These are phyloP conservation scores for Zaprionus kolodkinae DNA, from an alignment of 1,140 invertebrate species.

Conservation along the genomic window DNA sequence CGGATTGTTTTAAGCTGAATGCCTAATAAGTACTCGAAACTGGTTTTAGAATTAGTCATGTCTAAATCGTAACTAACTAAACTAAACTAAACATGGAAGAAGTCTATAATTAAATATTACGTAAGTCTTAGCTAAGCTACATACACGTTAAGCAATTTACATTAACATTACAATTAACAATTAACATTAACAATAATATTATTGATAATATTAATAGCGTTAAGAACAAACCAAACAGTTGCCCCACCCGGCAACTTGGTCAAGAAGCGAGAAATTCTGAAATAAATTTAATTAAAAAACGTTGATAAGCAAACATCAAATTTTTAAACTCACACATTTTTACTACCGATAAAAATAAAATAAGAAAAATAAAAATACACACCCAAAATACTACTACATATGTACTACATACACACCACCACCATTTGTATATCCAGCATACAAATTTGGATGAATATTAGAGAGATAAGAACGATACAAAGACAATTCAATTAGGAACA, in stretches of 20 bases:
- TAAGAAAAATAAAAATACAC: conserved; percentile 18
- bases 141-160: conserved; percentile 49
- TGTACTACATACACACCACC: conserved; percentile 1
- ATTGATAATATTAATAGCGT: conserved; percentile 41
- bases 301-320: conserved; percentile 62
- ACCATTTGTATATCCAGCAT: conserved; percentile 36
- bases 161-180: conserved; percentile 51
- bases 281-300: conserved; percentile 74
- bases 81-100: conserved; percentile 46
- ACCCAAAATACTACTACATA: conserved; percentile 26
- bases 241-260: conserved; percentile 51
- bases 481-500: conserved; percentile 64
- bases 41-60: conserved; percentile 61
- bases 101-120: conserved; percentile 59
- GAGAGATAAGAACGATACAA: conserved; percentile 2
- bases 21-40: conserved; percentile 54
- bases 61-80: conserved; percentile 58
- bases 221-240: conserved; percentile 42
- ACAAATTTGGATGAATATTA: conserved; percentile 43
- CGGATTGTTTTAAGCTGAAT: conserved; percentile 66
- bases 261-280: conserved; percentile 78
- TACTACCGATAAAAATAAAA: conserved; percentile 31
- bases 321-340: conserved; percentile 74
- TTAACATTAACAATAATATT: conserved; percentile 33
- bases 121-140: conserved; percentile 68